Evolutionary conservation across 2,888 invertebrate species (phyloP).

Genomic region (Spodoptera exigua): DNA sequence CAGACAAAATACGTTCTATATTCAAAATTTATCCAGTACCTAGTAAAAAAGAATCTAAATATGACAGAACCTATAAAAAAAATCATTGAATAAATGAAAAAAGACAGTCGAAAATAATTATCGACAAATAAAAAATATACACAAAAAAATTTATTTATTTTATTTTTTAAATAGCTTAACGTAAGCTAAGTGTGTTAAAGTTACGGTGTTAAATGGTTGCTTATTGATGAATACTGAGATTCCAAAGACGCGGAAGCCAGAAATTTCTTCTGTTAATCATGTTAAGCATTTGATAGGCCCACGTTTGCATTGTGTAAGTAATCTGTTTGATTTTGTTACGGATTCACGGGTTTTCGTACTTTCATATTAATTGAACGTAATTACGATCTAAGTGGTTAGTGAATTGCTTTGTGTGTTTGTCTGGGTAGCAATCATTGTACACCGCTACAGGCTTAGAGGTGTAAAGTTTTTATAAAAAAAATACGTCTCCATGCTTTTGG

Average conservation of each 20-base stretch:
- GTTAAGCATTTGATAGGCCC: conserved; percentile 66
- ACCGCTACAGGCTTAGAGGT: too few relatives aligned
- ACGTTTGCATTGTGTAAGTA: conserved; percentile 43
- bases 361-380: conserved; percentile 36
- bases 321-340: conserved; percentile 52
- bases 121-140: too few relatives aligned
- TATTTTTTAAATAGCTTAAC: conserved; percentile 9
- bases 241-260: conserved; percentile 76
- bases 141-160: too few relatives aligned
- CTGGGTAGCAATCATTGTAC: too few relatives aligned
- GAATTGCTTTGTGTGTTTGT: background rate
- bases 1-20: too few relatives aligned
- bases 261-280: conserved; percentile 79
- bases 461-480: background rate
- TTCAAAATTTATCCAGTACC: too few relatives aligned
- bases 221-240: conserved; percentile 74
- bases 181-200: conserved; percentile 44
- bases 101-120: too few relatives aligned
- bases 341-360: conserved; percentile 32
- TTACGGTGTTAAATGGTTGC: conserved; percentile 75
- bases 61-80: too few relatives aligned
- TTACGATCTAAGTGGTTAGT: conserved; percentile 12
- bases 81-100: too few relatives aligned
- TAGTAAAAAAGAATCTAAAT: too few relatives aligned
- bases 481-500: too few relatives aligned